These are phyloP conservation scores for Heterochromis multidens DNA, from an alignment of 2,113 vertebrate genomes.

Conservation along the genomic window DNA sequence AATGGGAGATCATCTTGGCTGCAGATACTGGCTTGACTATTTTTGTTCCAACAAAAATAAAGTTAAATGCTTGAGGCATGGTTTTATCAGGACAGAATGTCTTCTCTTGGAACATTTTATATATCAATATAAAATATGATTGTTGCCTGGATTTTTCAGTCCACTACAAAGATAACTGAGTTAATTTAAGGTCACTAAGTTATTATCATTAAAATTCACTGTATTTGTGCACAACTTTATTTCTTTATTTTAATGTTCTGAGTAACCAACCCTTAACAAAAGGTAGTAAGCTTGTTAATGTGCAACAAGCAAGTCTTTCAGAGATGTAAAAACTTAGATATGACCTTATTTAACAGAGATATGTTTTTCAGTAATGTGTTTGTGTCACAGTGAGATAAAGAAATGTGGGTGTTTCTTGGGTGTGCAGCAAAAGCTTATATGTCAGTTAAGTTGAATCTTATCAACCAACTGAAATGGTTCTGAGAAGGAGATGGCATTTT, in stretches of 20 bases:
- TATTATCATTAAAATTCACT: neutral
- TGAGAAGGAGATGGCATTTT: neutral
- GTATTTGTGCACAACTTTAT: neutral
- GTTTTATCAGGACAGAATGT: neutral
- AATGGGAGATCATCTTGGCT: slow-evolving; percentile 10
- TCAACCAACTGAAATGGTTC: slow-evolving; percentile 40
- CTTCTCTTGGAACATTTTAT: neutral
- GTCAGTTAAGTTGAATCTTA: slow-evolving; percentile 12
- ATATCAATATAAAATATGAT: neutral
- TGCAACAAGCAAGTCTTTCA: neutral
- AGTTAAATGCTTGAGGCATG: neutral
- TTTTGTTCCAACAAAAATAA: neutral
- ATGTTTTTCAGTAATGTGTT: neutral
- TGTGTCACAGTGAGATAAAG: slow-evolving; percentile 52
- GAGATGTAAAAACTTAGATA: neutral
- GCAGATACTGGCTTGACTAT: neutral
- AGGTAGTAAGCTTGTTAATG: neutral
- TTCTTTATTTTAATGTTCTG: neutral
- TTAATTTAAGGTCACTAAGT: too few relatives aligned
- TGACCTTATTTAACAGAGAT: neutral
- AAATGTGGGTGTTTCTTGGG: slow-evolving; percentile 38
- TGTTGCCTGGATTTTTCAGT: neutral
- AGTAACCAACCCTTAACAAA: neutral
- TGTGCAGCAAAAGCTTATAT: neutral
- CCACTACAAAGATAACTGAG: neutral